Evolutionary conservation across 1,140 invertebrate genomes (phyloP).

Genomic region (Aradophagus sp.): DNA sequence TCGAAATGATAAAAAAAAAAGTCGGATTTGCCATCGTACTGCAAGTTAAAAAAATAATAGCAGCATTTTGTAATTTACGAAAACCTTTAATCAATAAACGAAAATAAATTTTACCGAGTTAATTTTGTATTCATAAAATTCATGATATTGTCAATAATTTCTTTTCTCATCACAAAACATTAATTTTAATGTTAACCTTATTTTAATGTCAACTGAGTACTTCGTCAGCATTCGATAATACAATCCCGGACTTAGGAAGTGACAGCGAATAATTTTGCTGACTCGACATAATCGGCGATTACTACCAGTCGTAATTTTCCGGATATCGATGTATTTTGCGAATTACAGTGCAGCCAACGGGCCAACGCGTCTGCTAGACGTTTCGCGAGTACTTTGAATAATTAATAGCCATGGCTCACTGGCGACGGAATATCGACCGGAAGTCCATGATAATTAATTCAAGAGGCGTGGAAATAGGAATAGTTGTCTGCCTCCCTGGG

Average conservation of each 20-base stretch:
- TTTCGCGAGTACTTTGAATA: constrained; percentile 57
- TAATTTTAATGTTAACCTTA: too few relatives aligned
- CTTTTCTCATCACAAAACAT: too few relatives aligned
- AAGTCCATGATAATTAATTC: constrained; percentile 66
- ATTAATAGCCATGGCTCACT: constrained; percentile 58
- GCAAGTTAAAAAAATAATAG: too few relatives aligned
- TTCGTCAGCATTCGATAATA: too few relatives aligned
- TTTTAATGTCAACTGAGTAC: too few relatives aligned
- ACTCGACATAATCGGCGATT: constrained; percentile 35
- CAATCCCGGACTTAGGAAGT: not conserved
- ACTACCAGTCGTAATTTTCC: constrained; percentile 26
- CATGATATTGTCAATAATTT: too few relatives aligned
- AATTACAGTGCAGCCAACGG: constrained; percentile 47
- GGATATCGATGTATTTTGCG: constrained; percentile 49
- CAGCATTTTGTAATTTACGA: too few relatives aligned
- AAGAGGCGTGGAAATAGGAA: constrained; percentile 64
- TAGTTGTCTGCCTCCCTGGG: constrained; percentile 49
- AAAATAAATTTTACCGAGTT: too few relatives aligned
- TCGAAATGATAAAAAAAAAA: too few relatives aligned
- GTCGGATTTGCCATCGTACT: too few relatives aligned
- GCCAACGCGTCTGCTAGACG: constrained; percentile 54
- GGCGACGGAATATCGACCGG: constrained; percentile 61
- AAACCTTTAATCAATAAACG: too few relatives aligned
- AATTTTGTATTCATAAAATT: too few relatives aligned
- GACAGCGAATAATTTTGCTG: constrained; percentile 24